Conservation (phyloP, 2,888 invertebrate genomes). For the Thera britannica region DNA sequence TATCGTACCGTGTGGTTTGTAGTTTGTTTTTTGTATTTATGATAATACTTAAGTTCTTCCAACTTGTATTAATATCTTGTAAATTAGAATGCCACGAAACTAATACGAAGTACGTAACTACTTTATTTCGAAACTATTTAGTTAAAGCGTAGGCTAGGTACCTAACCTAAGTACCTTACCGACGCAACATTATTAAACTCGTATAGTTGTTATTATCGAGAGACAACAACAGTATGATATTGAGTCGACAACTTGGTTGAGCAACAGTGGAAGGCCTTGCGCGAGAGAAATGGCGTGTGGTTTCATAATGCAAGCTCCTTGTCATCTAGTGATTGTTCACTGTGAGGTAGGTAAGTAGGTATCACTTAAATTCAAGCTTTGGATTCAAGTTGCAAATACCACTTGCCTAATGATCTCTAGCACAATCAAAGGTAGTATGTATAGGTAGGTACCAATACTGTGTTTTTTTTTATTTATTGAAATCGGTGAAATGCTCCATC, state of each 20-base stretch:
- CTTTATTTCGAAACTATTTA: slow-evolving; percentile 10
- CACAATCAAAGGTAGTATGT: background rate
- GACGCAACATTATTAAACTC: background rate
- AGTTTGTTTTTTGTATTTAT: too few relatives aligned
- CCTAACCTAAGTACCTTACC: too few relatives aligned
- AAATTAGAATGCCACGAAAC: background rate
- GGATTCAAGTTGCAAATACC: slow-evolving; percentile 11
- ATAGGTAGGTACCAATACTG: background rate
- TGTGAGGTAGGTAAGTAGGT: slow-evolving; percentile 42
- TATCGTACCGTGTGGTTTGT: slow-evolving; percentile 57
- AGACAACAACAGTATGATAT: slow-evolving; percentile 50
- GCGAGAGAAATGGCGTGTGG: slow-evolving; percentile 74
- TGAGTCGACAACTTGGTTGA: slow-evolving; percentile 53
- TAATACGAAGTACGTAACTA: background rate
- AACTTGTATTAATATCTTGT: too few relatives aligned
- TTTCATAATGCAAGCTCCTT: slow-evolving; percentile 71
- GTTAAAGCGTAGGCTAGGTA: background rate
- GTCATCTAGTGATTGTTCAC: slow-evolving; percentile 70
- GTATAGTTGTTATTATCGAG: slow-evolving; percentile 45
- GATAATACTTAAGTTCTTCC: too few relatives aligned
- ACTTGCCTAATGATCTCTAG: background rate
- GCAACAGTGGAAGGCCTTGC: slow-evolving; percentile 78
- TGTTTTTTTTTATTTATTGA: background rate
- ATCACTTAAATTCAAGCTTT: slow-evolving; percentile 41
- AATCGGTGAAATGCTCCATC: background rate